Evolutionary conservation across 2,797 vertebrate genomes (phyloP), one percentile per base, ranked within the genome.

Genomic region (Mus minutoides): DNA sequence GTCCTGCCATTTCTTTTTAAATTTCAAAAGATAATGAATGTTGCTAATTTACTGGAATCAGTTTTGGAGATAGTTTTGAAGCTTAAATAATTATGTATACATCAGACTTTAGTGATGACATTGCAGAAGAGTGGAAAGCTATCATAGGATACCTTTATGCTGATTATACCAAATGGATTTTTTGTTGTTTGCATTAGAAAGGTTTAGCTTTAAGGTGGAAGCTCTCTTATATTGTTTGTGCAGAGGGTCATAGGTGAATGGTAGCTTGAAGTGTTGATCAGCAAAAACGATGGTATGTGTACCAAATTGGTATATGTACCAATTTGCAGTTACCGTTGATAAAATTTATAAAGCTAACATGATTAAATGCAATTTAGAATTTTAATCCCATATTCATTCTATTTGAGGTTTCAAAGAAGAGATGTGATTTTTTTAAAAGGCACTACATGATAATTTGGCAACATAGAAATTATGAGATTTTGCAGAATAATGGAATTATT

Each of bases 41-140:
- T 40, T 76, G 56, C 95, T 46, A 26, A 84, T 88, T 79, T 69
- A 73, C 67, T 73, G 29, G 76, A 91, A 95, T 62, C 6, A 67
- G 71, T 12, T 75, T 43, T 26, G 5, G 22, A 75, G 31, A 78
- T 2, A 0, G 5, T 69, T 87, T 71, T 73, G 24, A 87, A 29
- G 34, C 49, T 52, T 54, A 40, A 29, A 73, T 2, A 26, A 9
- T 71, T 52, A n/a, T 29, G 3, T 17, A n/a, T 86, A 1, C 1
- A 12, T 54, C 49, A 13, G 54, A 29, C 52, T 77, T 78, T 75
- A 54, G 14, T 64, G 69, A 26, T 6, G 60, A n/a, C 11, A 3
- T 6, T 60, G 40, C 4, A 83, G 37, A 62, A 31, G 29, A 62
- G 16, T 46, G 40, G 16, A 31, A 49, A 9, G 24, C 2, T 88